A percentile compares a stretch with the other conserved stretches of the same genome.
phyloP scores from a whole-genome alignment of 2,888 invertebrate genomes.

The Fragum fragum region DNA sequence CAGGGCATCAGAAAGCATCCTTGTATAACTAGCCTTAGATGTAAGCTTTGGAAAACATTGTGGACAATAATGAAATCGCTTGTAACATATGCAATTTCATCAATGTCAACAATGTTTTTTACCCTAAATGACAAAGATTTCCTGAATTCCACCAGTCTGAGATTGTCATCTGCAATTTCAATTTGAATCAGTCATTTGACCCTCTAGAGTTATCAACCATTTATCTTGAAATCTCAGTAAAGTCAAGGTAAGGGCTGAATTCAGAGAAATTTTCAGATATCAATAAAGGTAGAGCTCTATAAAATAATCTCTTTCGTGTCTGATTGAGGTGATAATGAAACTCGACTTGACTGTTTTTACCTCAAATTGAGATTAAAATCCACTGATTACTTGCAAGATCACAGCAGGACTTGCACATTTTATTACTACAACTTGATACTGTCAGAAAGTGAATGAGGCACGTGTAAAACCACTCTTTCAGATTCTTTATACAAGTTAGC shows the following conservation, averaged over 20 bases:
- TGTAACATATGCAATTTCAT: too few species aligned
- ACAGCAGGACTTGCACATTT: constrained; percentile 22
- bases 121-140: too few species aligned
- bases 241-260: not conserved
- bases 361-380: constrained; percentile 1
- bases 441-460: not conserved
- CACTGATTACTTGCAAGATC: constrained; percentile 1
- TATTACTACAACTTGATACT: not conserved
- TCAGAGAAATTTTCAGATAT: not conserved
- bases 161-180: too few species aligned
- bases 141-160: too few species aligned
- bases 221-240: not conserved
- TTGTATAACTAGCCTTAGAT: too few species aligned
- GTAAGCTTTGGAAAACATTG: too few species aligned
- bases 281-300: not conserved
- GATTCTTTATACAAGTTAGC: too few species aligned
- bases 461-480: not conserved
- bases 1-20: too few species aligned
- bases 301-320: constrained; percentile 1
- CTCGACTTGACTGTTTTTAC: constrained; percentile 25
- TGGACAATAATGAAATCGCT: too few species aligned
- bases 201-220: too few species aligned
- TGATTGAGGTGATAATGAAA: constrained; percentile 19
- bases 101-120: too few species aligned
- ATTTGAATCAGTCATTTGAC: too few species aligned